Evolutionary conservation across 2,888 invertebrate species (phyloP).

Genomic region (Mythimna albipuncta): DNA sequence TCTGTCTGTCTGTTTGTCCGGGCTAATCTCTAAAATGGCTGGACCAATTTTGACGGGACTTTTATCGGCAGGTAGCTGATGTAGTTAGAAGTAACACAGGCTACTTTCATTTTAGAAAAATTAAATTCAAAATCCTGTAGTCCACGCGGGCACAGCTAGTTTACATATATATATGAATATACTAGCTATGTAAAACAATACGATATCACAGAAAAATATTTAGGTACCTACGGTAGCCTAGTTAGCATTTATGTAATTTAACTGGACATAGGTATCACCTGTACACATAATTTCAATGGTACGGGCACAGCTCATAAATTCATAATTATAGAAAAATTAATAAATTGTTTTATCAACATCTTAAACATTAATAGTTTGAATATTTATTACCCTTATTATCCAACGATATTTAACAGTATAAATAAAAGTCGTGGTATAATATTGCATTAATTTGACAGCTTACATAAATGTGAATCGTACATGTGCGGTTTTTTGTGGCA

Average conservation of each 20-base stretch:
- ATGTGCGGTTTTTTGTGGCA: constrained; percentile 58
- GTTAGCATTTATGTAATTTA: neutral
- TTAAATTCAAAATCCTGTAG: no score
- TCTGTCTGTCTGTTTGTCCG: no score
- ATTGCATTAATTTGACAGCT: constrained; percentile 60
- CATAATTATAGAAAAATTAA: constrained; percentile 19
- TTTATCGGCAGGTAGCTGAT: no score
- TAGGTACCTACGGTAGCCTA: neutral
- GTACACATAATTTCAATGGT: constrained; percentile 30
- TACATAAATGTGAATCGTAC: constrained; percentile 48
- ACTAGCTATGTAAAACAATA: neutral
- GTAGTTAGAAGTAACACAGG: no score
- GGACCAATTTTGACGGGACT: no score
- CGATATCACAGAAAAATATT: constrained; percentile 3
- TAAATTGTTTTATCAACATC: constrained; percentile 42
- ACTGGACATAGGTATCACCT: constrained; percentile 19
- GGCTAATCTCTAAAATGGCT: no score
- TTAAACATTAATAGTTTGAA: constrained; percentile 37
- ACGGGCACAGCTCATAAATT: constrained; percentile 4
- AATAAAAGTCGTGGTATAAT: constrained; percentile 55
- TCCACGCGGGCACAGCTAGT: no score
- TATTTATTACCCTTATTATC: constrained; percentile 60
- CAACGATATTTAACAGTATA: constrained; percentile 45
- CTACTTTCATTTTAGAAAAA: no score
- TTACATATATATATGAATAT: no score